Evolutionary conservation across 1,140 invertebrate genomes (phyloP), one percentile per base, ranked within the genome.

Genomic region (Pinna nobilis): DNA sequence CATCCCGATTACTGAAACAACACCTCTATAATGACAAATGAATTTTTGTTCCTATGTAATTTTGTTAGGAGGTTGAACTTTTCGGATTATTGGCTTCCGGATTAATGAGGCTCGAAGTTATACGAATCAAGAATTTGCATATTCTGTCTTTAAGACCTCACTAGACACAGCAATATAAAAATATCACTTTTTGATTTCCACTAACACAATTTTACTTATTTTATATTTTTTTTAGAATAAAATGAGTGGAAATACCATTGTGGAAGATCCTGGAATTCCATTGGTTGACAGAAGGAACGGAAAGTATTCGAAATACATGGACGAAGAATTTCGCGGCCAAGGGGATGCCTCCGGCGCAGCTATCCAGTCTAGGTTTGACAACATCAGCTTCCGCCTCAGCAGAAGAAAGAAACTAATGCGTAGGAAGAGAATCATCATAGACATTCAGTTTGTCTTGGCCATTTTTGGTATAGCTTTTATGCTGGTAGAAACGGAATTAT

Each of bases 401-500:
- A 68, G 78, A 15, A 60, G 85, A 25, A 86, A 87, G 68, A 61
- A 78, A 30, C 71, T 87, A 18, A 77, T 87, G 23, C 76, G 80
- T 41, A 50, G 82, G 23, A 76, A 85, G 0, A 70, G 82, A 35
- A 64, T 76, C 33, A 72, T 86, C 28, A 82, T 84, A 3, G 82
- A 87, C 67, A 44, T 87, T 9, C 79, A 82, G 47, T 79, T 86
- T 33, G 47, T 69, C 18, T 70, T 84, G 28, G 86, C 84, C 7
- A 33, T 85, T 9, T n/a, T 85, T 3, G 86, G 87, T 30, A 84
- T 88, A 28, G 55, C 82, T 15, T 50, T 88, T 18, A 88, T 88
- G 87, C 57, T 88, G 5, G 69, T 87, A 1, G 84, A 87, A 33
- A 88, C 83, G 15, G 87, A 88, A 70, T 60, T 87, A 25, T 81